phyloP scores from a whole-genome alignment of 30 jellyfish, hydroid and myxozoan species.

The Turritopsis rubra region DNA sequence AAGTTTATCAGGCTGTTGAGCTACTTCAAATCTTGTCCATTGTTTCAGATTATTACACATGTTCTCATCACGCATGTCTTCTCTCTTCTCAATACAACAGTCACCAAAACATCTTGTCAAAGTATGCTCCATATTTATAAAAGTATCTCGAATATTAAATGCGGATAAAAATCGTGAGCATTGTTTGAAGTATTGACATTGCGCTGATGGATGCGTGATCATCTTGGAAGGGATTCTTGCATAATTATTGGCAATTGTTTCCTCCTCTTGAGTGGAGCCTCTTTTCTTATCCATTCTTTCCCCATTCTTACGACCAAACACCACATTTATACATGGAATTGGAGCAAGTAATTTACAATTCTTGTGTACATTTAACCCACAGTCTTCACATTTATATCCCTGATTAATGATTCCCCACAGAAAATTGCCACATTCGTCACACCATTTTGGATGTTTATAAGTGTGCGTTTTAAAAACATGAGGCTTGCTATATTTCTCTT shows the following conservation, averaged over 20 bases:
- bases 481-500: constrained; percentile 54
- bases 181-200: constrained; percentile 25
- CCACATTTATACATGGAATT: constrained; percentile 51
- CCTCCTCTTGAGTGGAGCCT: background rate
- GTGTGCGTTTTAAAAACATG: constrained; percentile 69
- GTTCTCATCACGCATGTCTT: background rate
- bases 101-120: constrained; percentile 52
- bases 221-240: background rate
- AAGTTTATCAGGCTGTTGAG: constrained; percentile 17
- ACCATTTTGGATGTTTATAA: constrained; percentile 89
- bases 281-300: background rate
- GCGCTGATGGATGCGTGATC: background rate
- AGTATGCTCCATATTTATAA: constrained; percentile 13
- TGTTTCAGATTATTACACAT: background rate
- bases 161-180: constrained; percentile 40
- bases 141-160: constrained; percentile 29
- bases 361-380: constrained; percentile 82
- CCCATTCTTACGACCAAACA: background rate
- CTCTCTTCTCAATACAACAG: constrained; percentile 19
- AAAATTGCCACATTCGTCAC: constrained; percentile 79
- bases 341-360: constrained; percentile 55
- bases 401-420: constrained; percentile 91
- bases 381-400: constrained; percentile 85
- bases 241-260: background rate
- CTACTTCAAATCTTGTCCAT: constrained; percentile 29